Conservation (phyloP, 1,140 invertebrate species). For the Oreohelix idahoensis region DNA sequence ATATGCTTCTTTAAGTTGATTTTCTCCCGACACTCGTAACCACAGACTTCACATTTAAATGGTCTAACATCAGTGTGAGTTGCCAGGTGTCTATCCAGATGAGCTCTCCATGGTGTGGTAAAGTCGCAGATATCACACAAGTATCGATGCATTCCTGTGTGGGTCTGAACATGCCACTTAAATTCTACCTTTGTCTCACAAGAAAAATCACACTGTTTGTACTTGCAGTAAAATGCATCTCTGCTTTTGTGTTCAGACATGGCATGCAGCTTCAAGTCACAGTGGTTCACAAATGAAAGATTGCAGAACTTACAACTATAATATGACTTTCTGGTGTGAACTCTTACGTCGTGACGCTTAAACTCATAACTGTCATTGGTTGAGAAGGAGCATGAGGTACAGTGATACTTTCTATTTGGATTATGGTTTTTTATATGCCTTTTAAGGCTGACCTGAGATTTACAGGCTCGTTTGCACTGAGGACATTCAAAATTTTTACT, state of each 20-base stretch:
- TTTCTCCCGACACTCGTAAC: conserved; percentile 16
- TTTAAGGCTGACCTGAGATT: conserved; percentile 13
- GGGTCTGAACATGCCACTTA: conserved; percentile 14
- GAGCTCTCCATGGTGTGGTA: conserved; percentile 9
- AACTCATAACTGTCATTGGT: conserved; percentile 37
- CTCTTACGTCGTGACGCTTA: conserved; percentile 16
- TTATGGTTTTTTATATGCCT: conserved; percentile 35
- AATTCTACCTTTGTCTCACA: conserved; percentile 8
- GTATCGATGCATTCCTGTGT: conserved; percentile 16
- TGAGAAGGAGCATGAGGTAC: conserved; percentile 11
- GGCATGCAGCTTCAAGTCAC: conserved; percentile 33
- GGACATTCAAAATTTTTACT: conserved; percentile 19
- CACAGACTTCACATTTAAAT: conserved; percentile 27
- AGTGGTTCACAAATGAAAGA: conserved; percentile 18
- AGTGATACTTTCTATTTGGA: conserved; percentile 17
- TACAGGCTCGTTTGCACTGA: conserved; percentile 6
- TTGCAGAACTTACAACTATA: conserved; percentile 32
- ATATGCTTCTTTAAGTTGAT: conserved; percentile 36
- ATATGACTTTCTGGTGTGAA: conserved; percentile 16
- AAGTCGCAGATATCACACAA: conserved; percentile 35
- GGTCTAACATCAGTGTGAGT: conserved; percentile 20
- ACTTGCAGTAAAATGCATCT: conserved; percentile 21
- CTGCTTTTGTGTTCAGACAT: conserved; percentile 34
- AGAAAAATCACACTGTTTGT: conserved; percentile 32
- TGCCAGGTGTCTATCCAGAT: conserved; percentile 13